These are phyloP conservation scores for Paedocypris micromegethes DNA, from an alignment of 2,797 vertebrate genomes.

Conservation along the genomic window DNA sequence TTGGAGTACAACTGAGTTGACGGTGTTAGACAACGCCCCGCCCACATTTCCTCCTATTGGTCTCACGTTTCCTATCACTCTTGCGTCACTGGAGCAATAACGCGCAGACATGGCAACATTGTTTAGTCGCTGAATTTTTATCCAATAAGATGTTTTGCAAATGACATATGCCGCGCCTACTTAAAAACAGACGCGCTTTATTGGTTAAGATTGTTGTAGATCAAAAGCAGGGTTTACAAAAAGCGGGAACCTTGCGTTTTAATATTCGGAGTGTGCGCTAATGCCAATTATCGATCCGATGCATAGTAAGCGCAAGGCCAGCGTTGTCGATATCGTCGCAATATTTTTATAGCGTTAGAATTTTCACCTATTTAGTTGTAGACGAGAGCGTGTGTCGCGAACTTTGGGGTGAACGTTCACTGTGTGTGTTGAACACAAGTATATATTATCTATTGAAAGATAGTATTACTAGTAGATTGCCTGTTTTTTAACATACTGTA, in stretches of 20 bases:
- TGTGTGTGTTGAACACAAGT: too few species aligned
- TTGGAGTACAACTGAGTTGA: slow-evolving; percentile 54
- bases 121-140: slow-evolving; percentile 11
- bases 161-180: slow-evolving; percentile 34
- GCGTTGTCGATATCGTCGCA: too few species aligned
- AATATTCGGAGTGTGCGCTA: slow-evolving; percentile 18
- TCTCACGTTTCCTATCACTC: slow-evolving; percentile 30
- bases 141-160: slow-evolving; percentile 46
- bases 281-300: not conserved
- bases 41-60: slow-evolving; percentile 60
- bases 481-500: too few species aligned
- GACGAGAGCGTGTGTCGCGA: too few species aligned
- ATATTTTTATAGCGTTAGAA: too few species aligned
- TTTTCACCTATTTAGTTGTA: too few species aligned
- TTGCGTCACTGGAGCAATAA: slow-evolving; percentile 28
- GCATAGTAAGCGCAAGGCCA: too few species aligned
- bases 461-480: too few species aligned
- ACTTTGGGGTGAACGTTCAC: too few species aligned
- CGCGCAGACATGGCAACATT: slow-evolving; percentile 71
- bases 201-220: slow-evolving; percentile 23
- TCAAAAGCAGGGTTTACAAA: slow-evolving; percentile 9
- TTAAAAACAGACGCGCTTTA: slow-evolving; percentile 17
- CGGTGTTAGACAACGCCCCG: slow-evolving; percentile 44
- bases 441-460: too few species aligned
- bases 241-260: slow-evolving; percentile 18